Base-by-base conservation (phyloP, 1,140 invertebrate species). In the Latrodectus geometricus region DNA sequence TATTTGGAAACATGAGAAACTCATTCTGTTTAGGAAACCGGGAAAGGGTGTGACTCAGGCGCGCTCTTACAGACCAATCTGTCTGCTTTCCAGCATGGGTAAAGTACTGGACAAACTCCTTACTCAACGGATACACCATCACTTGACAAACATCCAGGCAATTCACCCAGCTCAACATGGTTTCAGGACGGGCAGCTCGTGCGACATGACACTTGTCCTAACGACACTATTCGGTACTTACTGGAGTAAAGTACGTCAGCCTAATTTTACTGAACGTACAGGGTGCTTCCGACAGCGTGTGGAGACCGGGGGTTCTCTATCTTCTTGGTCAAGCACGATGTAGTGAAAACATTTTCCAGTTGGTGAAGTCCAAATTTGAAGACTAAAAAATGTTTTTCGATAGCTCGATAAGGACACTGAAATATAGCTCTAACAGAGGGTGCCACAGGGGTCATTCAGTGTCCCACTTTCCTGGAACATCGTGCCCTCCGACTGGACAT, bases 1-100 rank as follows among this genome's bases (percentile, higher is more conserved):
- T 2, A n/a, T 0, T 5, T 89, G 83, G 88, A 90, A 90, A 88
- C 54, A 3, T 20, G 87, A 88, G 0, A 89, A 89, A 86, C 74
- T 90, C 7, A 66, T 88, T 0, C 83, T 88, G 0, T 74, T 90
- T 3, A 74, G 78, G 0, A 90, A 89, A 84, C 85, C 88, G 72
- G 69, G 85, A 0, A 90, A 89, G 89, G 49, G 82, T 9, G 35
- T 79, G 0, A 17, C 14, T 8, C n/a, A 87, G 12, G 78, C 89
- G 12, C 17, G 20, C 15, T 81, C 80, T 35, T 89, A 89, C 48
- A 20, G 88, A 48, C 89, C 89, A 1, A 90, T 90, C 5, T 89
- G 87, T 75, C 76, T 89, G 11, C 87, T 87, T 7, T 70, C 87
- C 9, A 15, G 56, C 8, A 9, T 84, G 23, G 23, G 81, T 8